These are phyloP conservation scores for Rhynchotus rufescens DNA, from an alignment of 2,797 vertebrate species.

Conservation along the genomic window DNA sequence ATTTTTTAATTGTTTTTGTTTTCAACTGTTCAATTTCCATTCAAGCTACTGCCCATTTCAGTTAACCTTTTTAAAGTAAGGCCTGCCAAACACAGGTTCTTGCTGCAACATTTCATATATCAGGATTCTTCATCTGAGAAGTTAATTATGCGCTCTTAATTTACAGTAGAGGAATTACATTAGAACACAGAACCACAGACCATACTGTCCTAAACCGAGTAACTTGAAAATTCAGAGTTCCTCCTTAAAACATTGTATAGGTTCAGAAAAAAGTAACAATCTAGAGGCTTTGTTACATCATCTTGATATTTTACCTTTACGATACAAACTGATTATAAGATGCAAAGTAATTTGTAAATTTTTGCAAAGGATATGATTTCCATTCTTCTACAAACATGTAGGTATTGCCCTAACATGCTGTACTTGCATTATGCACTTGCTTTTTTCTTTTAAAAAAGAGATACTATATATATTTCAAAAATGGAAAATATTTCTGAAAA, in stretches of 20 bases:
- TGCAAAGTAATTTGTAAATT: conserved; percentile 63
- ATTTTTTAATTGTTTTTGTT: neutral
- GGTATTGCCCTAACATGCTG: conserved; percentile 17
- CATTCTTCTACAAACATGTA: conserved; percentile 33
- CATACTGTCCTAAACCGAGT: conserved; percentile 29
- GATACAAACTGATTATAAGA: conserved; percentile 67
- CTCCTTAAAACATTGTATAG: conserved; percentile 19
- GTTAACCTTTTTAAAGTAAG: conserved; percentile 1
- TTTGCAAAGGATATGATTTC: conserved; percentile 53
- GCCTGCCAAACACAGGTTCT: neutral
- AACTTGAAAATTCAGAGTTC: conserved; percentile 32
- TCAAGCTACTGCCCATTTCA: neutral
- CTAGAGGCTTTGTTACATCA: neutral
- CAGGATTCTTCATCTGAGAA: neutral
- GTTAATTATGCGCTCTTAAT: conserved; percentile 29
- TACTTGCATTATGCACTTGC: conserved; percentile 25
- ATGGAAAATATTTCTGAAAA: conserved; percentile 29
- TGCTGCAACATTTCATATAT: conserved; percentile 2
- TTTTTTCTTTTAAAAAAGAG: neutral
- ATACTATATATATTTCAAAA: conserved; percentile 5
- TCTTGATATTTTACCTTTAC: conserved; percentile 66
- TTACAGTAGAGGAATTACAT: conserved; percentile 20
- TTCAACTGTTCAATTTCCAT: neutral
- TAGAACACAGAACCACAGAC: conserved; percentile 31
- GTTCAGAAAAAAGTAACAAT: conserved; percentile 18